phyloP scores from a whole-genome alignment of 2,113 vertebrate genomes.

The Elachura formosa region DNA sequence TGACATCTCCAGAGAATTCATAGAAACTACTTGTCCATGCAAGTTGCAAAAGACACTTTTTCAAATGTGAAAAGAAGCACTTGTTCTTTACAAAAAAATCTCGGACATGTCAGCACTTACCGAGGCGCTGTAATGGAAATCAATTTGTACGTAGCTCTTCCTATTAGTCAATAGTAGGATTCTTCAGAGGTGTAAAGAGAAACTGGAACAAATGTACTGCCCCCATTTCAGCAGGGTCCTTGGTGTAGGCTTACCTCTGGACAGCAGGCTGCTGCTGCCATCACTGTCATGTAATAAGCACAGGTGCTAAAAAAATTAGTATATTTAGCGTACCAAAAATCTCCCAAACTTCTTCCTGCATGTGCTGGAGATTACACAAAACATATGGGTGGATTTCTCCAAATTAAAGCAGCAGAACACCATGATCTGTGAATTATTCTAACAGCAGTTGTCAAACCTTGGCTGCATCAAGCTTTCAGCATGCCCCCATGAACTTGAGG shows the following conservation, averaged over 20 bases:
- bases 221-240: neutral
- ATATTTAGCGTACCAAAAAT: neutral
- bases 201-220: neutral
- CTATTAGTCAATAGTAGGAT: neutral
- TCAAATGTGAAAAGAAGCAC: constrained; percentile 75
- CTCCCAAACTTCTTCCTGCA: neutral
- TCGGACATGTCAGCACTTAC: constrained; percentile 31
- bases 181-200: constrained; percentile 5
- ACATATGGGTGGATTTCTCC: neutral
- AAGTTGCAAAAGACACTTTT: constrained; percentile 70
- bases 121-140: constrained; percentile 46
- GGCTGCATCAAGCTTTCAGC: constrained; percentile 8
- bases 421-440: neutral
- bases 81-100: constrained; percentile 60
- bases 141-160: constrained; percentile 56
- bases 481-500: neutral
- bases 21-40: constrained; percentile 52
- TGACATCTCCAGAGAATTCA: constrained; percentile 65
- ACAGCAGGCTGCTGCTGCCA: neutral
- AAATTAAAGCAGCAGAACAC: neutral
- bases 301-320: neutral
- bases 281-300: neutral
- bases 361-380: neutral
- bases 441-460: constrained; percentile 14
- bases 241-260: constrained; percentile 11